Evolutionary conservation across 2,888 invertebrate species (phyloP).

Genomic region (Drosophila conformis): DNA sequence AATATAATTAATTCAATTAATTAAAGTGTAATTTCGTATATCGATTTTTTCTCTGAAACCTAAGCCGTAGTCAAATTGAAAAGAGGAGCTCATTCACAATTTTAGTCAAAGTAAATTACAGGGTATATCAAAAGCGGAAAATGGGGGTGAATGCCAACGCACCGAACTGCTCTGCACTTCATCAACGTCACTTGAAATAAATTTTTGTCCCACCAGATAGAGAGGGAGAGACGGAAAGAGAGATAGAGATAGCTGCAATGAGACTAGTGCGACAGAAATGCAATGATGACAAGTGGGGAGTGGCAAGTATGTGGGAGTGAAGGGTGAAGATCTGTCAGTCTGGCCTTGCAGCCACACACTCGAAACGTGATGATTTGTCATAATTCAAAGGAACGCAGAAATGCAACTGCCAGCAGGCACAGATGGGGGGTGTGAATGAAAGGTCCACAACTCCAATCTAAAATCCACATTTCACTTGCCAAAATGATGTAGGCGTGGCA

Average conservation of each 20-base stretch:
- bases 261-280: conserved; percentile 39
- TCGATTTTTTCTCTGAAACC: too few species aligned
- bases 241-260: conserved; percentile 16
- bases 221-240: background rate
- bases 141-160: conserved; percentile 47
- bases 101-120: background rate
- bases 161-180: conserved; percentile 64
- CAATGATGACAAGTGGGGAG: conserved; percentile 18
- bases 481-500: conserved; percentile 20
- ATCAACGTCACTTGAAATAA: conserved; percentile 78
- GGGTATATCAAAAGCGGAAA: conserved; percentile 36
- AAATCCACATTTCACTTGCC: conserved; percentile 21
- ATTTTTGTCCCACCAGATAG: conserved; percentile 43
- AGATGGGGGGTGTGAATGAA: background rate
- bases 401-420: conserved; percentile 12
- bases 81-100: background rate
- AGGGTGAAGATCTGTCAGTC: conserved; percentile 29
- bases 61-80: background rate
- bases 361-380: conserved; percentile 75
- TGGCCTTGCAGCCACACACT: conserved; percentile 59
- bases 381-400: conserved; percentile 60
- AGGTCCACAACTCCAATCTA: conserved; percentile 12
- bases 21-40: background rate
- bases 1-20: background rate
- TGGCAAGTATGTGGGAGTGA: background rate